Evolutionary conservation across 2,113 vertebrate genomes (phyloP).

Genomic region (Ranitomeya variabilis): DNA sequence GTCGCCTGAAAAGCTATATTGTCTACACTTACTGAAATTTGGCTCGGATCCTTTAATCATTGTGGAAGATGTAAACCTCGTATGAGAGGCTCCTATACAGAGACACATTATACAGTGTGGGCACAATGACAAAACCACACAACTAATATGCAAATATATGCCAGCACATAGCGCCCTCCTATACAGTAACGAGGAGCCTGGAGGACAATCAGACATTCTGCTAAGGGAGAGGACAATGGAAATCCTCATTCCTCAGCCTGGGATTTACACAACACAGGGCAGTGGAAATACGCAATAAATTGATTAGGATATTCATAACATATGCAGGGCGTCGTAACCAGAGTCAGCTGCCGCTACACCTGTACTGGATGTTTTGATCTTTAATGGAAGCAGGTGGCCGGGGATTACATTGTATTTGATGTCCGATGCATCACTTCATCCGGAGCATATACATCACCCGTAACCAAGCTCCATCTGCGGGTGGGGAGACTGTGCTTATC

Average conservation of each 20-base stretch:
- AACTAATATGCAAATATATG: slow-evolving; percentile 23
- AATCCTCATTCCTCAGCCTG: background rate
- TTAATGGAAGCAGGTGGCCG: slow-evolving; percentile 28
- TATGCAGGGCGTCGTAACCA: background rate
- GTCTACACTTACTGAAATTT: background rate
- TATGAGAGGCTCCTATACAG: background rate
- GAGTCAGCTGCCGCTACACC: background rate
- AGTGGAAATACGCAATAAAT: slow-evolving; percentile 11
- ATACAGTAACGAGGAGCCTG: background rate
- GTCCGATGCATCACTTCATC: background rate
- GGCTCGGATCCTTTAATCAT: background rate
- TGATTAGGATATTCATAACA: slow-evolving; percentile 3
- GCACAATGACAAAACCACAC: background rate
- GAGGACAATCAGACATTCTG: background rate
- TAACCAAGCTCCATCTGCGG: background rate
- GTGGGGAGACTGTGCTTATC: no score
- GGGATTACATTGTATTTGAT: background rate
- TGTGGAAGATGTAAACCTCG: background rate
- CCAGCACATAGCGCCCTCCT: no score
- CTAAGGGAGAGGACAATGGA: background rate
- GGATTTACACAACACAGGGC: background rate
- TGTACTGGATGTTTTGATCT: background rate
- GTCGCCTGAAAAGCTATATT: background rate
- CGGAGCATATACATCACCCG: background rate
- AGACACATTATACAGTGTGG: slow-evolving; percentile 40